A percentile compares a stretch with the other conserved stretches of the same genome.
Evolutionary conservation across 2,888 invertebrate species (phyloP).

Genomic region (Phortica magna): DNA sequence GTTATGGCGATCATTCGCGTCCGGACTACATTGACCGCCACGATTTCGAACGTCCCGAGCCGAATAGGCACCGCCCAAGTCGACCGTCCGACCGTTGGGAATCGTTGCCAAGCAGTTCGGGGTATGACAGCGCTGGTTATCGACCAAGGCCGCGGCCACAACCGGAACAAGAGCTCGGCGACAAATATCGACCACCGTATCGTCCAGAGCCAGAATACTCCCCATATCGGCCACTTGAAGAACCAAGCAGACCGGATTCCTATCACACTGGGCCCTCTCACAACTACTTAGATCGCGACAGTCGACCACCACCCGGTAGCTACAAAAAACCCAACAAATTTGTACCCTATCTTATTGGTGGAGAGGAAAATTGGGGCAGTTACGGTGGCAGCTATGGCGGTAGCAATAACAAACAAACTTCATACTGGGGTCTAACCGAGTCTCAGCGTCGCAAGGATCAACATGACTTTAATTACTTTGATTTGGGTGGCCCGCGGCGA

Average conservation of each 20-base stretch:
- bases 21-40: conserved; percentile 75
- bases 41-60: conserved; percentile 65
- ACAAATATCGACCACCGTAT: conserved; percentile 73
- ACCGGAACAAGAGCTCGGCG: conserved; percentile 65
- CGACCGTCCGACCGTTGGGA: conserved; percentile 73
- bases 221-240: conserved; percentile 72
- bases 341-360: conserved; percentile 81
- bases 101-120: conserved; percentile 73
- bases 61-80: conserved; percentile 61
- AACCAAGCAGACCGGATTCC: conserved; percentile 49
- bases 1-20: conserved; percentile 66
- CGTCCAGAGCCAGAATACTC: conserved; percentile 71
- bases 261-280: conserved; percentile 52
- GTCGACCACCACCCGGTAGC: conserved; percentile 41
- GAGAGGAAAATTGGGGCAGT: conserved; percentile 80
- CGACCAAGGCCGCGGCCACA: conserved; percentile 60
- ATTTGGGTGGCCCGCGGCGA: conserved; percentile 69
- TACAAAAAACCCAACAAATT: conserved; percentile 76
- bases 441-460: conserved; percentile 74
- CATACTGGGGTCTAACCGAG: conserved; percentile 80
- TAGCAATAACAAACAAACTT: conserved; percentile 76
- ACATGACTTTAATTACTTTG: conserved; percentile 77
- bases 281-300: conserved; percentile 64
- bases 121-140: conserved; percentile 67
- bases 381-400: conserved; percentile 82